These are phyloP conservation scores for Oreochromis grahami DNA, from an alignment of 2,797 vertebrate genomes.

Conservation along the genomic window DNA sequence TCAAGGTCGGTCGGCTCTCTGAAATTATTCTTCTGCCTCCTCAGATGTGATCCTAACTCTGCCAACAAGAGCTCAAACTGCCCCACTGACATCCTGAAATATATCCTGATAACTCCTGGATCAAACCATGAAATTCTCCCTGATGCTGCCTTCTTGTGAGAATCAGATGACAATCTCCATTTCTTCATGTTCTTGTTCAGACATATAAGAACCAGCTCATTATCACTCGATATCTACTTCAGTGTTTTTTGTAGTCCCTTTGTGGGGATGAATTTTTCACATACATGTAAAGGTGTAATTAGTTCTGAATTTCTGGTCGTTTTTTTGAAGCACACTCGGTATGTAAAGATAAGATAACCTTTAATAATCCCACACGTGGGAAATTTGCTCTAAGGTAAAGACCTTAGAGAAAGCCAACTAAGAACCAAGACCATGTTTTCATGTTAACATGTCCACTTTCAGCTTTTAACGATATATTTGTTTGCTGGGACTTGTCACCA, in stretches of 20 bases:
- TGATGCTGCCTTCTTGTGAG: not conserved
- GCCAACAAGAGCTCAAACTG: not conserved
- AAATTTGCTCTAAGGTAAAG: too few species aligned
- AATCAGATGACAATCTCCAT: not conserved
- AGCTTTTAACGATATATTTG: not conserved
- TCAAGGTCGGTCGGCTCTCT: not conserved
- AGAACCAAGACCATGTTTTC: not conserved
- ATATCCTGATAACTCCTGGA: not conserved
- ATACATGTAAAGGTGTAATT: not conserved
- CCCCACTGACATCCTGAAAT: not conserved
- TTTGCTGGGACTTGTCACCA: not conserved
- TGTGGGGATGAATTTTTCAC: not conserved
- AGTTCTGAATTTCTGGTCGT: not conserved
- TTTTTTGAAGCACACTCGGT: fast-evolving
- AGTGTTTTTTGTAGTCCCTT: not conserved
- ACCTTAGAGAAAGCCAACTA: not conserved
- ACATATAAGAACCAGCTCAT: not conserved
- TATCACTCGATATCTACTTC: not conserved
- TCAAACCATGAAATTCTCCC: not conserved
- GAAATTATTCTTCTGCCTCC: not conserved
- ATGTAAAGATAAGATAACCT: too few species aligned
- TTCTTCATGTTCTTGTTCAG: not conserved
- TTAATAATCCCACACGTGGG: too few species aligned
- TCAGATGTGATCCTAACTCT: not conserved
- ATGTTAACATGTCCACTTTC: not conserved